Evolutionary conservation across 2,797 vertebrate species (phyloP).

Genomic region (Melanitta fusca): DNA sequence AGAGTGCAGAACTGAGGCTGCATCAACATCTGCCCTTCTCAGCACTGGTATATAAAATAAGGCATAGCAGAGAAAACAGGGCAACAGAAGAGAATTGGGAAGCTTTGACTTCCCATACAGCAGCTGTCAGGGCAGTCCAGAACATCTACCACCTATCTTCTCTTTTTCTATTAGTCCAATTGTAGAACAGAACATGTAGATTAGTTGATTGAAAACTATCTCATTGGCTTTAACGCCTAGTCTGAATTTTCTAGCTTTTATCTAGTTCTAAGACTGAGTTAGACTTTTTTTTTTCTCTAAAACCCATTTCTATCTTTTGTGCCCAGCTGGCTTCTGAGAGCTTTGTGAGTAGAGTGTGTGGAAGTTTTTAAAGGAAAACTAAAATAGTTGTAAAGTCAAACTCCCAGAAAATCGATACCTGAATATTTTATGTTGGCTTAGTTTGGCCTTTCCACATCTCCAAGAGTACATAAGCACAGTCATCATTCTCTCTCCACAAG

Average conservation of each 20-base stretch:
- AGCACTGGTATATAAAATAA: fast-evolving
- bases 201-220: neutral
- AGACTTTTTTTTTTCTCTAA: neutral
- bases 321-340: neutral
- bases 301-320: neutral
- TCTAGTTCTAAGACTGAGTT: neutral
- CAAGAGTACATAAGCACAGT: neutral
- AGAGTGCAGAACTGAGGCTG: neutral
- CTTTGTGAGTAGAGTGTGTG: neutral
- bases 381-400: neutral
- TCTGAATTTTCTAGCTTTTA: neutral
- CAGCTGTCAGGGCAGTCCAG: neutral
- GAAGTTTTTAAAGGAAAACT: neutral
- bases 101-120: neutral
- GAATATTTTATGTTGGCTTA: neutral
- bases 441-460: neutral
- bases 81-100: neutral
- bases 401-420: neutral
- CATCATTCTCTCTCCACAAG: neutral
- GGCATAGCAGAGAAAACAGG: neutral
- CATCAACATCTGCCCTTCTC: neutral
- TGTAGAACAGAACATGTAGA: neutral
- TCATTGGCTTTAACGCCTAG: neutral
- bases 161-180: neutral
- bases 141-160: neutral